Percentiles rank a stretch among this genome's conserved stretches.
Evolutionary conservation across 2,888 invertebrate genomes (phyloP).

Genomic region (Platycheirus albimanus): DNA sequence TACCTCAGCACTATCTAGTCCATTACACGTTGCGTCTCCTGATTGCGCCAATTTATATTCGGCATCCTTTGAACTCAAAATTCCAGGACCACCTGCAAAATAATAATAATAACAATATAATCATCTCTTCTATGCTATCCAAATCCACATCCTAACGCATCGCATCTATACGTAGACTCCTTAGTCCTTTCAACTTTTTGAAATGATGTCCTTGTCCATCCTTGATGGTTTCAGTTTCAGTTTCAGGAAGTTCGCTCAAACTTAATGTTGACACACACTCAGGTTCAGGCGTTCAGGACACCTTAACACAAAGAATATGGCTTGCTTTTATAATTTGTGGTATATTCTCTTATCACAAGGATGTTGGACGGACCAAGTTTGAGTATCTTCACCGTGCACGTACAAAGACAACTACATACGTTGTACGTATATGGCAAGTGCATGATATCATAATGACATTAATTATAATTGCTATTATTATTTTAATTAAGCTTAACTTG

Average conservation of each 20-base stretch:
- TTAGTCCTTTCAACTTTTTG: conserved; percentile 27
- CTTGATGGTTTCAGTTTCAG: not conserved
- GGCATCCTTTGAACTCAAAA: conserved; percentile 83
- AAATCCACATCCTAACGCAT: not conserved
- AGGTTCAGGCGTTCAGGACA: not conserved
- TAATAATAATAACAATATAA: conserved; percentile 66
- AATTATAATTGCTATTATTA: conserved; percentile 72
- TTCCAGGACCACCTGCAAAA: conserved; percentile 81
- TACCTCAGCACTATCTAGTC: conserved; percentile 93
- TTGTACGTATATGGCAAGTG: conserved; percentile 28
- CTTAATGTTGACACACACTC: conserved; percentile 31
- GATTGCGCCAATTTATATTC: conserved; percentile 95
- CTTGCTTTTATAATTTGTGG: conserved; percentile 47
- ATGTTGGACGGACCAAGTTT: conserved; percentile 4
- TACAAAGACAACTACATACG: too few species aligned
- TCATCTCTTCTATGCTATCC: conserved; percentile 48
- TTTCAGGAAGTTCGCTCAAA: conserved; percentile 35
- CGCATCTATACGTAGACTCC: not conserved
- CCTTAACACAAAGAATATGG: conserved; percentile 33
- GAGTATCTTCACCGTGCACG: conserved; percentile 45
- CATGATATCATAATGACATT: conserved; percentile 70
- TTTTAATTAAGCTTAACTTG: conserved; percentile 64
- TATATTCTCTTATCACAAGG: conserved; percentile 9
- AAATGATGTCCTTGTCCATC: conserved; percentile 48
- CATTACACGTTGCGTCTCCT: conserved; percentile 96